A percentile compares a stretch with the other conserved stretches of the same genome.
Evolutionary conservation across 2,797 vertebrate genomes (phyloP).

Genomic region (Chrosomus eos): DNA sequence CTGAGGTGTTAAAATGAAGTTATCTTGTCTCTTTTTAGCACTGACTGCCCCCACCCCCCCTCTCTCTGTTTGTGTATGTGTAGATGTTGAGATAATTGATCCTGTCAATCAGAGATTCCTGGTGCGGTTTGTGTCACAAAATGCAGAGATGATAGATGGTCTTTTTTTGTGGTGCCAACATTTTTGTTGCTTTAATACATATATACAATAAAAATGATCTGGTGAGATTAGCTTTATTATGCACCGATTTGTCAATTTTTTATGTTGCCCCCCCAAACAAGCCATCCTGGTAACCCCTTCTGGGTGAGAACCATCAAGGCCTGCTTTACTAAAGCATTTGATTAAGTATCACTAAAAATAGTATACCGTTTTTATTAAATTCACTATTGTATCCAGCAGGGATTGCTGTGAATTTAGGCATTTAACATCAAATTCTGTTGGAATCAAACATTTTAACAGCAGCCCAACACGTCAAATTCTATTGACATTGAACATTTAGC

Average conservation of each 20-base stretch:
- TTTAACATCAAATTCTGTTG: neutral
- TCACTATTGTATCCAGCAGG: neutral
- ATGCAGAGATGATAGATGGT: neutral
- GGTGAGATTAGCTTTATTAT: no score
- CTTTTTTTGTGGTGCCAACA: neutral
- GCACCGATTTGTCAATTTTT: no score
- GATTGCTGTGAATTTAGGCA: neutral
- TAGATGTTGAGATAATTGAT: conserved; percentile 6
- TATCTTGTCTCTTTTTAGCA: neutral
- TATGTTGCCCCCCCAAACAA: no score
- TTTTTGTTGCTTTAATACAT: neutral
- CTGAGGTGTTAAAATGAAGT: neutral
- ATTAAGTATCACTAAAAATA: neutral
- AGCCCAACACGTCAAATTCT: no score
- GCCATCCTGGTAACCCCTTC: no score
- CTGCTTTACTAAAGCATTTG: neutral
- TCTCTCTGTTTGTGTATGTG: neutral
- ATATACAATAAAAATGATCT: neutral
- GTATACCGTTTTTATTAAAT: neutral
- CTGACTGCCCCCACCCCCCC: neutral
- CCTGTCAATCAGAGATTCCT: neutral
- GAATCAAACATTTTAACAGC: neutral
- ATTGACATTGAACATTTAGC: neutral
- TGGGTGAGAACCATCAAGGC: neutral
- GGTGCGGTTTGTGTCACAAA: neutral